Percentiles rank a stretch among this genome's conserved stretches.
These are phyloP conservation scores for Microtus oregoni DNA, from an alignment of 2,113 vertebrate species.

Conservation along the genomic window DNA sequence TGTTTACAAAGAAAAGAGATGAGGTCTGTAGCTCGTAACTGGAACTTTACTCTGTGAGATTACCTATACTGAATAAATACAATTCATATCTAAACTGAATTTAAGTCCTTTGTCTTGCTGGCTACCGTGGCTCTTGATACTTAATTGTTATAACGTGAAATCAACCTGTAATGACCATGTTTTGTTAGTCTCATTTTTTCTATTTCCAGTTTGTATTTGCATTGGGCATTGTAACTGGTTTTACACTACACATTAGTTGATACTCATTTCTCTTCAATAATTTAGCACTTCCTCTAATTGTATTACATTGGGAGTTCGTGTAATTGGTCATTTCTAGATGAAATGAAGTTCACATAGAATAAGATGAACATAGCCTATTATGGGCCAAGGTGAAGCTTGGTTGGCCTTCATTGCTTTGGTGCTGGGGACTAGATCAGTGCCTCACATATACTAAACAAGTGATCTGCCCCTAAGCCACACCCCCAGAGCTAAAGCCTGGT, in stretches of 20 bases:
- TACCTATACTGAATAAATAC: slow-evolving; percentile 50
- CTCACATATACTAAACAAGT: neutral
- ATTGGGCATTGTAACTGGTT: neutral
- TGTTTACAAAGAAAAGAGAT: slow-evolving; percentile 26
- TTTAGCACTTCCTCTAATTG: neutral
- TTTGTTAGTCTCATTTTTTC: slow-evolving; percentile 17
- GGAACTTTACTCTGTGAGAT: neutral
- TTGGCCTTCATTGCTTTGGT: neutral
- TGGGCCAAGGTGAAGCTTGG: neutral
- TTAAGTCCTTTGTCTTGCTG: neutral
- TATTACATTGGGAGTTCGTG: neutral
- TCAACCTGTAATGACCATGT: neutral
- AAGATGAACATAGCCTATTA: neutral
- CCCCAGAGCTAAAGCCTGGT: neutral
- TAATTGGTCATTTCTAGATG: neutral
- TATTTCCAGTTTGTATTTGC: neutral
- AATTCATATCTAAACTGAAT: slow-evolving; percentile 15
- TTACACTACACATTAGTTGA: slow-evolving; percentile 34
- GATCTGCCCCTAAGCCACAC: neutral
- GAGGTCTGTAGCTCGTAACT: neutral
- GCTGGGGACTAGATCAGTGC: neutral
- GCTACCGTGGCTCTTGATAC: neutral
- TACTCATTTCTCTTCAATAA: neutral
- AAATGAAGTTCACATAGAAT: slow-evolving; percentile 1
- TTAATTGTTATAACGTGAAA: neutral